Conservation (phyloP, 2,888 invertebrate species). For the Agrypnus murinus region DNA sequence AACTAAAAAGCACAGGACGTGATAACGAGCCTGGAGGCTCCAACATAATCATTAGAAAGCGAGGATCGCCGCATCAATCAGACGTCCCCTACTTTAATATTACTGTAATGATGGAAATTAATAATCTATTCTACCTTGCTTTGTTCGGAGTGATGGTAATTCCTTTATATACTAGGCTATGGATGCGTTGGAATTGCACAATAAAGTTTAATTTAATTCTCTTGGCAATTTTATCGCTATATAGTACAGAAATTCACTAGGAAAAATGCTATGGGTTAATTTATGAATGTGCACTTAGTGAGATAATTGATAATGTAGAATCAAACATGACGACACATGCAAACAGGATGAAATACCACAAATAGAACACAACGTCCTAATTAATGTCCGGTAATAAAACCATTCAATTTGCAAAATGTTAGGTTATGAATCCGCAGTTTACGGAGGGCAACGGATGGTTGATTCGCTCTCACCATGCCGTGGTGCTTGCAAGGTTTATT, state of each 20-base stretch:
- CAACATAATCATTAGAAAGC: slow-evolving; percentile 29
- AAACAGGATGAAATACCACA: slow-evolving; percentile 25
- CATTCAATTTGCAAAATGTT: slow-evolving; percentile 42
- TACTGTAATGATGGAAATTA: slow-evolving; percentile 31
- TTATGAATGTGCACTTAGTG: no score
- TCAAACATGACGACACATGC: neutral
- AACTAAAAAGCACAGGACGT: slow-evolving; percentile 38
- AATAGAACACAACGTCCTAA: slow-evolving; percentile 41
- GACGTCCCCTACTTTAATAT: slow-evolving; percentile 26
- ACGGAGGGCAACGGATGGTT: slow-evolving; percentile 21
- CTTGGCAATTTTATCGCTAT: no score
- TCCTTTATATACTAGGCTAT: neutral
- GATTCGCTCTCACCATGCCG: slow-evolving; percentile 21
- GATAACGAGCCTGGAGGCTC: slow-evolving; percentile 39
- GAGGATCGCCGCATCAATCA: slow-evolving; percentile 32
- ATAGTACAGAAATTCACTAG: no score
- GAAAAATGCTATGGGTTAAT: no score
- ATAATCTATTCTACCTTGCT: slow-evolving; percentile 29
- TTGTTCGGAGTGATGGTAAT: slow-evolving; percentile 13
- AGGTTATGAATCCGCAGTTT: slow-evolving; percentile 33
- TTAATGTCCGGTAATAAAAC: slow-evolving; percentile 40
- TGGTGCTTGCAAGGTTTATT: slow-evolving; percentile 8
- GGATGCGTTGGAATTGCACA: no score
- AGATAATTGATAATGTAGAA: no score
- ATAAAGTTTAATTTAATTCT: no score